phyloP scores from a whole-genome alignment of 1,140 invertebrate genomes.

The Eriosoma lanigerum region DNA sequence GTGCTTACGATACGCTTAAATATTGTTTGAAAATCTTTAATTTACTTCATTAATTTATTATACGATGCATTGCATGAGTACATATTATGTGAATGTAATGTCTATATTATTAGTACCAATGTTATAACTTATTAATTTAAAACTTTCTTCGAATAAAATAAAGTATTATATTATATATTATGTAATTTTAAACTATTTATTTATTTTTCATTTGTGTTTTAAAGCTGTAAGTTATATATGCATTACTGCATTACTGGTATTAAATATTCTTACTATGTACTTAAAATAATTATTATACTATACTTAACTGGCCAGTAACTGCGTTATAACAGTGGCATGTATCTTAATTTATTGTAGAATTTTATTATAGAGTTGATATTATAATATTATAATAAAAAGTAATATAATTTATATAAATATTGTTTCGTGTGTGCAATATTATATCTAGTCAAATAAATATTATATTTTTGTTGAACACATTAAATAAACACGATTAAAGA shows the following conservation, averaged over 20 bases:
- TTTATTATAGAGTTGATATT: background rate
- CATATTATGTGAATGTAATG: too few species aligned
- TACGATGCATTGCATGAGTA: background rate
- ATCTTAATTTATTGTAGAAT: background rate
- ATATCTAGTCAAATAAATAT: conserved; percentile 42
- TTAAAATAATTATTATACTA: background rate
- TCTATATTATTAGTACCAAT: too few species aligned
- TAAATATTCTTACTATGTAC: conserved; percentile 1
- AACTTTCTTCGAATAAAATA: background rate
- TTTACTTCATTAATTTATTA: background rate
- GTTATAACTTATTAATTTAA: too few species aligned
- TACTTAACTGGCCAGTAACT: background rate
- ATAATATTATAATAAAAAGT: background rate
- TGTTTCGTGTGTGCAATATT: conserved; percentile 32
- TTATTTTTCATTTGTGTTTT: background rate
- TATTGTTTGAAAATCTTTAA: too few species aligned
- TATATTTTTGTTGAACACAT: conserved; percentile 39
- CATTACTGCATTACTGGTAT: background rate
- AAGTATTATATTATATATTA: background rate
- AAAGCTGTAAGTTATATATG: background rate
- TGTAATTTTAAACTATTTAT: background rate
- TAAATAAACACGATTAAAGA: too few species aligned
- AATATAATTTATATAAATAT: conserved; percentile 4
- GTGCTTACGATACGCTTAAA: background rate
- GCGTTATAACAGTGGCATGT: background rate